Conservation (phyloP, 2,113 vertebrate species). For the Cariama cristata region DNA sequence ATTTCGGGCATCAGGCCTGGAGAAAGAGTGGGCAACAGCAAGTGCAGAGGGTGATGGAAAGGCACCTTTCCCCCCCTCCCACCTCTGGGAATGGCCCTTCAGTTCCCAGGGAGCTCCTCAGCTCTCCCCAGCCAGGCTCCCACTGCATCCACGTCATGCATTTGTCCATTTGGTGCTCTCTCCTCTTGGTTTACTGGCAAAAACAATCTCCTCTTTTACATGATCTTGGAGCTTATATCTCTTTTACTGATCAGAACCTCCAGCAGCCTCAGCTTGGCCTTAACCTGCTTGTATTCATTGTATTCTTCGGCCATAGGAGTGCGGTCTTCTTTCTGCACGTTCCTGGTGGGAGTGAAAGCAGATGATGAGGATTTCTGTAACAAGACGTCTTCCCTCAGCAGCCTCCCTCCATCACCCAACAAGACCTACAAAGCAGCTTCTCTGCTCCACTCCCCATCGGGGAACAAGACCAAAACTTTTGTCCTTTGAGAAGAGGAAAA, state of each 20-base stretch:
- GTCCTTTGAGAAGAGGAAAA: neutral
- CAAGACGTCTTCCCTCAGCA: neutral
- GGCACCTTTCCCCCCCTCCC: neutral
- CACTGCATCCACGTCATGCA: neutral
- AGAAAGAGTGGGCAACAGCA: neutral
- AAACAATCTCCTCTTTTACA: constrained; percentile 51
- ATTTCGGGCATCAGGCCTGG: neutral
- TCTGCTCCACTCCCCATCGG: neutral
- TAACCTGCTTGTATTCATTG: constrained; percentile 94
- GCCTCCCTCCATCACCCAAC: neutral
- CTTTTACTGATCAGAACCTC: constrained; percentile 98
- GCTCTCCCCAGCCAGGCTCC: neutral
- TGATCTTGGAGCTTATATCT: constrained; percentile 80
- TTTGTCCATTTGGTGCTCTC: neutral
- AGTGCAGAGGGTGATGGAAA: neutral
- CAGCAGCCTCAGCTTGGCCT: constrained; percentile 93
- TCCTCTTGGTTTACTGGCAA: constrained; percentile 7
- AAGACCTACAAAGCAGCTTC: neutral
- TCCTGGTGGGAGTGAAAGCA: constrained; percentile 75
- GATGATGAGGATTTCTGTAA: neutral
- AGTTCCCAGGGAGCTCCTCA: constrained; percentile 30
- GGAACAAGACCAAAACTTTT: neutral
- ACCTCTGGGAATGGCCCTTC: neutral
- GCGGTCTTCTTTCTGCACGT: constrained; percentile 95
- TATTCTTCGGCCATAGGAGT: constrained; percentile 91